Conservation (phyloP, 2,888 invertebrate species). For the Lycophotia porphyrea region DNA sequence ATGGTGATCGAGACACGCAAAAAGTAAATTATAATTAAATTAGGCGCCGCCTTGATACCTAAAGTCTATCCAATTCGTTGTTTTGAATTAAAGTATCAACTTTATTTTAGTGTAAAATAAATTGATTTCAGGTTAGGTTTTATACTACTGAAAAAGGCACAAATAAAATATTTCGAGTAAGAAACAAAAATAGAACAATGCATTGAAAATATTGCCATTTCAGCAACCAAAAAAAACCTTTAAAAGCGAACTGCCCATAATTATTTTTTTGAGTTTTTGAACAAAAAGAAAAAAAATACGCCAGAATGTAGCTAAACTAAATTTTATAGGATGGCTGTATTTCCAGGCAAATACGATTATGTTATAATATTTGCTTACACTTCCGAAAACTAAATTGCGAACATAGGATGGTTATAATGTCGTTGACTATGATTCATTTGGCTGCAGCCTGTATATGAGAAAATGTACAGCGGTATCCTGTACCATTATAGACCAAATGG, state of each 20-base stretch:
- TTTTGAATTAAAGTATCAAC: neutral
- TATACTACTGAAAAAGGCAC: neutral
- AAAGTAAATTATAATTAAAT: constrained; percentile 32
- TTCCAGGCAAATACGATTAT: neutral
- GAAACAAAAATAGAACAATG: neutral
- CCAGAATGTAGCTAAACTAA: neutral
- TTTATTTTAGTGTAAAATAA: neutral
- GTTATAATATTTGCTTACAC: neutral
- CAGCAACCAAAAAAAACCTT: neutral
- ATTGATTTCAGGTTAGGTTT: neutral
- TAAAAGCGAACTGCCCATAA: neutral
- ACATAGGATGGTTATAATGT: constrained; percentile 1
- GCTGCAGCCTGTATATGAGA: neutral
- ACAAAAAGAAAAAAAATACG: neutral
- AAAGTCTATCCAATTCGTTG: neutral
- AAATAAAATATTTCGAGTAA: no score
- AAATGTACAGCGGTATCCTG: neutral
- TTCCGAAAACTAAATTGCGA: neutral
- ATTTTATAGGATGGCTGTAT: neutral
- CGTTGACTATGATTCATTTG: constrained; percentile 1
- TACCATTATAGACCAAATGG: neutral
- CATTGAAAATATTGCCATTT: no score
- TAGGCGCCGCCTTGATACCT: neutral
- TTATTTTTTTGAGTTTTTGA: no score
- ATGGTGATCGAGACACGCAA: constrained; percentile 16